Percentiles rank a stretch among this genome's conserved stretches.
phyloP scores from a whole-genome alignment of 2,888 invertebrate species.

The Drosophila hamatofila region DNA sequence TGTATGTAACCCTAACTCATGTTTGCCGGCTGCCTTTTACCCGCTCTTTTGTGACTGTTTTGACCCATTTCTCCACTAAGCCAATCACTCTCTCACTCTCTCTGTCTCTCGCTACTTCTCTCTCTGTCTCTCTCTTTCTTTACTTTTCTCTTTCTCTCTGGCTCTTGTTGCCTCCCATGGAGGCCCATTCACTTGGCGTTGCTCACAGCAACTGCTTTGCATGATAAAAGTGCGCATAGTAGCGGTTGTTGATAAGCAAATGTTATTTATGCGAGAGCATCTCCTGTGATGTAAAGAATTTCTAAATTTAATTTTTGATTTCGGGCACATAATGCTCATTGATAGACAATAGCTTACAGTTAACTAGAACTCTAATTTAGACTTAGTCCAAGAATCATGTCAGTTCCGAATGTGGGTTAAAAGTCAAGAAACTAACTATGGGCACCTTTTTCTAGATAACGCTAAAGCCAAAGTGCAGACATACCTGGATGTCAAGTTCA shows the following conservation, averaged over 20 bases:
- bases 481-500: slow-evolving; percentile 49
- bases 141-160: slow-evolving; percentile 1
- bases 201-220: slow-evolving; percentile 51
- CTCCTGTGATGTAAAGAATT: slow-evolving; percentile 33
- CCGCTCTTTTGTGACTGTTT: slow-evolving; percentile 51
- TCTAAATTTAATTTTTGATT: slow-evolving; percentile 14
- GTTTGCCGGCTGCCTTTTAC: slow-evolving; percentile 72
- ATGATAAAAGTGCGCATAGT: slow-evolving; percentile 44
- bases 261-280: slow-evolving; percentile 28
- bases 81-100: slow-evolving; percentile 21
- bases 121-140: slow-evolving; percentile 18
- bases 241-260: slow-evolving; percentile 9
- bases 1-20: slow-evolving; percentile 38
- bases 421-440: slow-evolving; percentile 31
- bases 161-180: neutral
- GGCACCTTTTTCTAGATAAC: neutral
- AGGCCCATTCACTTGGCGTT: slow-evolving; percentile 47
- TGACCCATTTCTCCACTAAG: slow-evolving; percentile 68
- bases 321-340: slow-evolving; percentile 30
- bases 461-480: slow-evolving; percentile 6
- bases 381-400: neutral
- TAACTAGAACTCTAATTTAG: slow-evolving; percentile 33
- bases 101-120: slow-evolving; percentile 10
- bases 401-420: slow-evolving; percentile 38
- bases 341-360: slow-evolving; percentile 51